A percentile compares a stretch with the other conserved stretches of the same genome.
Conservation (phyloP, 2,888 invertebrate genomes). For the Ophioninae sp. region DNA sequence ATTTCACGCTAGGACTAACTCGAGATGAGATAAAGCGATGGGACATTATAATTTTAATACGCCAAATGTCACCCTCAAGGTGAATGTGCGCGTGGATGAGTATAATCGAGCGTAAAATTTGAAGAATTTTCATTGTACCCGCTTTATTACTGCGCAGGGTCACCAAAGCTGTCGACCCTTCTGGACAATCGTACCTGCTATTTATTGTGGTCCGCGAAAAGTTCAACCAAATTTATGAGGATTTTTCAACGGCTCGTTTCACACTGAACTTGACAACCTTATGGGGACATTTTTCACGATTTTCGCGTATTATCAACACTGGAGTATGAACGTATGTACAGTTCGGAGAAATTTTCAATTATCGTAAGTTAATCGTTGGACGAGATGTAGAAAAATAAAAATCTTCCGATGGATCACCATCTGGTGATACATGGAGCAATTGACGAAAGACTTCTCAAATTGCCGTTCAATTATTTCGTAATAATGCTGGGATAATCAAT, state of each 20-base stretch:
- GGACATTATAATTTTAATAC: conserved; percentile 75
- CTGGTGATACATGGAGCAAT: neutral
- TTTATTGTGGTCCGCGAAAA: neutral
- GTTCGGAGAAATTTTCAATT: neutral
- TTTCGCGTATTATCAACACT: conserved; percentile 1
- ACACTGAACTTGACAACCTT: conserved; percentile 62
- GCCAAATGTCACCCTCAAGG: conserved; percentile 75
- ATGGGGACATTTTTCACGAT: conserved; percentile 1
- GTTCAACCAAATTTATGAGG: conserved; percentile 32
- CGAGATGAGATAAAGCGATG: conserved; percentile 63
- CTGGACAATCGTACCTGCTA: conserved; percentile 42
- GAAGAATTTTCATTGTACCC: conserved; percentile 77
- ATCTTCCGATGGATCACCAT: neutral
- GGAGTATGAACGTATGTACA: neutral
- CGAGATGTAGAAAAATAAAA: neutral
- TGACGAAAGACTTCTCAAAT: neutral
- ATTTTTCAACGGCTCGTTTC: conserved; percentile 68
- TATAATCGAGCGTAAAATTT: conserved; percentile 81
- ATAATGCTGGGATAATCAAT: neutral
- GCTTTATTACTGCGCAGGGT: conserved; percentile 26
- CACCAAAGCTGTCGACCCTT: conserved; percentile 43
- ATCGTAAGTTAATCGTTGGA: neutral
- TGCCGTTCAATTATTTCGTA: neutral
- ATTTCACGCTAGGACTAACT: conserved; percentile 44
- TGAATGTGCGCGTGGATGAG: conserved; percentile 40